These are phyloP conservation scores for Caenorhabditis parvicauda DNA, from an alignment of 2,888 invertebrate genomes.

Conservation along the genomic window DNA sequence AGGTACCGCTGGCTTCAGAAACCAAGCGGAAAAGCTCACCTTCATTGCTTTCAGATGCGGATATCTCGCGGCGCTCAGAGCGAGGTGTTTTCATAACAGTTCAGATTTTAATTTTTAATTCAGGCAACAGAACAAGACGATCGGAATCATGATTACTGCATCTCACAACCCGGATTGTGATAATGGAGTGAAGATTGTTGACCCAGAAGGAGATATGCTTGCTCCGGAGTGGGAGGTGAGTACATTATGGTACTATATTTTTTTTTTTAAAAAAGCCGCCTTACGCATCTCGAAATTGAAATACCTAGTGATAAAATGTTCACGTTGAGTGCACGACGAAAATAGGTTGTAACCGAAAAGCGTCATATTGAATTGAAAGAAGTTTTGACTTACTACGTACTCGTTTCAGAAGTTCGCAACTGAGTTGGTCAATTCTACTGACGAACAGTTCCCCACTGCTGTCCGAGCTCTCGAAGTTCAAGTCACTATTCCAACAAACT, in stretches of 20 bases:
- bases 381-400: not conserved
- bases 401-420: conserved; percentile 32
- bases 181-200: conserved; percentile 76
- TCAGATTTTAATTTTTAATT: conserved; percentile 1
- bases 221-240: conserved; percentile 83
- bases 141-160: conserved; percentile 98
- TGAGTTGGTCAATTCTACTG: conserved; percentile 40
- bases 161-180: conserved; percentile 85
- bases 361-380: not conserved
- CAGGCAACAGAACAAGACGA: conserved; percentile 65
- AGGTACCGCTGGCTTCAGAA: conserved; percentile 57
- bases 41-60: conserved; percentile 95
- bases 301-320: too few species aligned
- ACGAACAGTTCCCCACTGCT: conserved; percentile 32
- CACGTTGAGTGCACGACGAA: too few species aligned
- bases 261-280: conserved; percentile 1
- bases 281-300: not conserved
- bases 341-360: not conserved
- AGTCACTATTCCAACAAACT: conserved; percentile 3
- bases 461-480: conserved; percentile 31
- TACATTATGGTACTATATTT: too few species aligned
- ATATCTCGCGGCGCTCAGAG: conserved; percentile 82
- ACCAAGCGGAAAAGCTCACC: conserved; percentile 70
- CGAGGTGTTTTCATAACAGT: conserved; percentile 63
- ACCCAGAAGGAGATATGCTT: conserved; percentile 94